These are phyloP conservation scores for Drosophila miranda DNA, from an alignment of 1,140 invertebrate genomes.

Conservation along the genomic window DNA sequence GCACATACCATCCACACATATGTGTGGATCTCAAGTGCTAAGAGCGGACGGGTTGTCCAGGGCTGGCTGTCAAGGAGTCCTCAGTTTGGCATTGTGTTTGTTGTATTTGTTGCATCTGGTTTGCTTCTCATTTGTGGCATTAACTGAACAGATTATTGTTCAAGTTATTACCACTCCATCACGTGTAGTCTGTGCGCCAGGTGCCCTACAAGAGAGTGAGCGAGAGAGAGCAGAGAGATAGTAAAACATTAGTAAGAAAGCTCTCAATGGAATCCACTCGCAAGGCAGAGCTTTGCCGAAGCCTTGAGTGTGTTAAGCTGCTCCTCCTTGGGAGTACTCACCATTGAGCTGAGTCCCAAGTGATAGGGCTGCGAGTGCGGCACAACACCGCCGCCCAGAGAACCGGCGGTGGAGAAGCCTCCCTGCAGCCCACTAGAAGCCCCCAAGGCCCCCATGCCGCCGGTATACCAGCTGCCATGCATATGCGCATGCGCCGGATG, in stretches of 20 bases:
- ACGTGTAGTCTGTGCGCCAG: constrained; percentile 82
- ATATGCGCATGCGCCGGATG: constrained; percentile 83
- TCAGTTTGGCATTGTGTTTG: constrained; percentile 77
- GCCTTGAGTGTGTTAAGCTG: constrained; percentile 21
- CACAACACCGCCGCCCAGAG: constrained; percentile 79
- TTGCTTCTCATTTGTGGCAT: constrained; percentile 39
- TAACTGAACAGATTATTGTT: constrained; percentile 82
- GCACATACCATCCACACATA: constrained; percentile 2
- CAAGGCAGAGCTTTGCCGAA: constrained; percentile 23
- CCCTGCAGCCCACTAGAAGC: constrained; percentile 82
- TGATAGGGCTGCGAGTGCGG: constrained; percentile 82
- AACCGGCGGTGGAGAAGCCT: constrained; percentile 81
- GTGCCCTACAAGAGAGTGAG: constrained; percentile 61
- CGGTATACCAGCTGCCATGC: constrained; percentile 82
- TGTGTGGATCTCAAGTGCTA: constrained; percentile 34
- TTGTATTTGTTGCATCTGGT: constrained; percentile 44
- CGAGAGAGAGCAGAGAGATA: constrained; percentile 28
- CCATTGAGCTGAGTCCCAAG: constrained; percentile 81
- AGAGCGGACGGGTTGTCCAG: constrained; percentile 32
- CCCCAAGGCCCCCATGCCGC: constrained; percentile 81
- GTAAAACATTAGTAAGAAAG: constrained; percentile 30
- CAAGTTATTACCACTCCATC: constrained; percentile 82
- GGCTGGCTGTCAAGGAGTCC: constrained; percentile 58
- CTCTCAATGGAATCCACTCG: constrained; percentile 2
- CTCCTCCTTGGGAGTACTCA: constrained; percentile 54